phyloP scores from a whole-genome alignment of 2,888 invertebrate genomes.

The Scaptomyza reducta region DNA sequence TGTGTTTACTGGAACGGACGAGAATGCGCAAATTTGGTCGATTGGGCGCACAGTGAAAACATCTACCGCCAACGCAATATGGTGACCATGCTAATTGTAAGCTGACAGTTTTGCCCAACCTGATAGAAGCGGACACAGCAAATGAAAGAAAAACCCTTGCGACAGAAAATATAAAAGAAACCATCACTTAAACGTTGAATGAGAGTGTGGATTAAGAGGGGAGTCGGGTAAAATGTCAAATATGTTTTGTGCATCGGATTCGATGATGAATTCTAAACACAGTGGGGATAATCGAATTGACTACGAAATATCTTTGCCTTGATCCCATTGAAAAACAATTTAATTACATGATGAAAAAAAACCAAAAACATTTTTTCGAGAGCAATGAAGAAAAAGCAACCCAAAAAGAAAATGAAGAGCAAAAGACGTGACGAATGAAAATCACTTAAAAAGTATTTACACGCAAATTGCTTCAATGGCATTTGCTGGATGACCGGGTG shows the following conservation, averaged over 20 bases:
- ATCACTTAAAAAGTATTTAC: conserved; percentile 72
- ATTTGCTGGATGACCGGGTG: not conserved
- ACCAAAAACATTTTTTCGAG: not conserved
- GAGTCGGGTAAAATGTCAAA: conserved; percentile 9
- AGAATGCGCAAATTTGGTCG: not conserved
- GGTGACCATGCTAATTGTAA: conserved; percentile 65
- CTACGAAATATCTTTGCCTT: conserved; percentile 16
- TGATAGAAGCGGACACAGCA: conserved; percentile 8
- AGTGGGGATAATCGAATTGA: conserved; percentile 32
- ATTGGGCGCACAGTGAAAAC: conserved; percentile 5
- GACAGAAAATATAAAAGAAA: not conserved
- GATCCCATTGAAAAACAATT: conserved; percentile 22
- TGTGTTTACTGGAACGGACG: conserved; percentile 7
- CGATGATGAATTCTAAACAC: conserved; percentile 16
- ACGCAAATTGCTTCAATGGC: conserved; percentile 58
- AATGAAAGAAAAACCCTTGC: not conserved
- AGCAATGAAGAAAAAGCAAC: not conserved
- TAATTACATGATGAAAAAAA: conserved; percentile 48
- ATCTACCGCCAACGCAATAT: conserved; percentile 33
- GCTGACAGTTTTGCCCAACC: conserved; percentile 40
- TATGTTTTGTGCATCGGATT: conserved; percentile 7
- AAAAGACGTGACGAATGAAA: conserved; percentile 30
- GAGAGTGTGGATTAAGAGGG: not conserved
- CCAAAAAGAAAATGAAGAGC: not conserved
- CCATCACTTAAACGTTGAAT: conserved; percentile 2